Percentiles rank a stretch among this genome's conserved stretches.
Evolutionary conservation across 2,113 vertebrate genomes (phyloP).

Genomic region (Stomatorhinus ivindoensis): DNA sequence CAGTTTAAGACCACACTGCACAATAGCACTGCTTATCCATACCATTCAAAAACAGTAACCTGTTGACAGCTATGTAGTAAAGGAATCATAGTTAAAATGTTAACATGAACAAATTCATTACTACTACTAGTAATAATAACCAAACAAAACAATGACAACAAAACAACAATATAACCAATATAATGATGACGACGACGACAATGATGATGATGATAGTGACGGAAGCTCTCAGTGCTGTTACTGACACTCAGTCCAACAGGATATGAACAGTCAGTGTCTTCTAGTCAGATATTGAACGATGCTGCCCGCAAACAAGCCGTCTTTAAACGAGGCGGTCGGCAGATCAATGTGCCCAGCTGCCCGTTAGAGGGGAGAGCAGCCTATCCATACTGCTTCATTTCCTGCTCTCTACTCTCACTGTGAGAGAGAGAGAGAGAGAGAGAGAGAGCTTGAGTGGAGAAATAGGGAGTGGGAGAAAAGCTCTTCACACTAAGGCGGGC

Average conservation of each 20-base stretch:
- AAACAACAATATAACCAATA: not conserved
- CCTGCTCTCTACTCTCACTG: constrained; percentile 7
- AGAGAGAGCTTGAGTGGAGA: not conserved
- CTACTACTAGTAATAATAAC: not conserved
- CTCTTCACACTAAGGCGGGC: constrained; percentile 1
- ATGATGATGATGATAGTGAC: not conserved
- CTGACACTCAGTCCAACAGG: not conserved
- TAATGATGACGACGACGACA: no score
- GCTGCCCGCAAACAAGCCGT: not conserved
- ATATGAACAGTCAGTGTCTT: not conserved
- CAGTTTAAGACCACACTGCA: not conserved
- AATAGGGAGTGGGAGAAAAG: not conserved
- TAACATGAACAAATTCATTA: not conserved
- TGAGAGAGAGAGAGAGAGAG: not conserved
- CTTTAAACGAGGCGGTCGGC: not conserved
- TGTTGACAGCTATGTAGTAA: not conserved
- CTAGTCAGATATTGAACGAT: not conserved
- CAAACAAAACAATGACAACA: not conserved
- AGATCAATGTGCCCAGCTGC: not conserved
- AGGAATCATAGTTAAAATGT: not conserved
- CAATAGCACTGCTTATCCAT: not conserved
- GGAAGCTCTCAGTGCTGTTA: not conserved
- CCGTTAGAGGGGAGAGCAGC: not conserved
- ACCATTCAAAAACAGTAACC: not conserved
- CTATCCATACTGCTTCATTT: not conserved